Conservation (phyloP, 1,140 invertebrate species). For the Hetaerina americana region DNA sequence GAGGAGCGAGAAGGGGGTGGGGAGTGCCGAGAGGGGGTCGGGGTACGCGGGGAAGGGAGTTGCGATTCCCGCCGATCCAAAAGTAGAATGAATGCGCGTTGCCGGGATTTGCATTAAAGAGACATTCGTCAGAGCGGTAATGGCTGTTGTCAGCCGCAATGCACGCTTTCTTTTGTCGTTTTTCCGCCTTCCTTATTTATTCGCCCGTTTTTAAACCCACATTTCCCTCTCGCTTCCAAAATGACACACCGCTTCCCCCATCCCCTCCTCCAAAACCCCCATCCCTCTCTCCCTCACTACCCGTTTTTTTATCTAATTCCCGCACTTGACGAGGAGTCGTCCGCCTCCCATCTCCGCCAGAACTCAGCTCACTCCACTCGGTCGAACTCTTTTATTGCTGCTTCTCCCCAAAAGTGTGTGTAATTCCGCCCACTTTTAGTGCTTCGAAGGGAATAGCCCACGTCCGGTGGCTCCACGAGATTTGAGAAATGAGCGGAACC, state of each 20-base stretch:
- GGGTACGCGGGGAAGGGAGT: neutral
- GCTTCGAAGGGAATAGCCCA: too few relatives aligned
- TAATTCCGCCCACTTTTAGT: too few relatives aligned
- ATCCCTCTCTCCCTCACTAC: neutral
- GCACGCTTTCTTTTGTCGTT: neutral
- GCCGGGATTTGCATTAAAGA: neutral
- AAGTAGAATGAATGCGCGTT: neutral
- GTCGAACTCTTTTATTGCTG: too few relatives aligned
- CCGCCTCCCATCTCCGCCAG: too few relatives aligned
- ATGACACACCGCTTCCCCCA: neutral
- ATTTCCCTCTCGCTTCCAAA: too few relatives aligned
- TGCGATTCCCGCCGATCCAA: neutral
- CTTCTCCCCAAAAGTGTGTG: too few relatives aligned
- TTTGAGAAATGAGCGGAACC: too few relatives aligned
- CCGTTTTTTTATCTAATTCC: too few relatives aligned
- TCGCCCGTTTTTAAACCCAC: neutral
- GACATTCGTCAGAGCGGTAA: neutral
- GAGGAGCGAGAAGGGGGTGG: neutral
- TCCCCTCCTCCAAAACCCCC: neutral
- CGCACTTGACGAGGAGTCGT: too few relatives aligned
- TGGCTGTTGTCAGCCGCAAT: neutral
- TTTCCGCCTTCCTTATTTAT: neutral
- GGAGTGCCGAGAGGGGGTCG: neutral
- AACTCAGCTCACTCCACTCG: too few relatives aligned
- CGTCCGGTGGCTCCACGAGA: too few relatives aligned